A percentile compares a stretch with the other conserved stretches of the same genome.
phyloP scores from a whole-genome alignment of 2,113 vertebrate species.

The Myiozetetes cayanensis region DNA sequence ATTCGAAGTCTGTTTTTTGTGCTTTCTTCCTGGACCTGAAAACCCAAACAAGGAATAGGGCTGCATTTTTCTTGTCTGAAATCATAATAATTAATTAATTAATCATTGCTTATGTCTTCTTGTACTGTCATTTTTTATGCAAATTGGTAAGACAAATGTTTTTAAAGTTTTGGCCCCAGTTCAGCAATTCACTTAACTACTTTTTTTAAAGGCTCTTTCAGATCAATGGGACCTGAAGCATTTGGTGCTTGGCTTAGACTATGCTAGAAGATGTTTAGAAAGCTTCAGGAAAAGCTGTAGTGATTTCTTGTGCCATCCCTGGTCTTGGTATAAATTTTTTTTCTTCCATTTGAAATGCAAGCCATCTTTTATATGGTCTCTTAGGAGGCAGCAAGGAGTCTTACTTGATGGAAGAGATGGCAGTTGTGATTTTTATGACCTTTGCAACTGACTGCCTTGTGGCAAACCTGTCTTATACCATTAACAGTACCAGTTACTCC shows the following conservation, averaged over 20 bases:
- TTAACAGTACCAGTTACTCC: background rate
- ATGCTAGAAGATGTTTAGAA: background rate
- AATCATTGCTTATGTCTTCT: background rate
- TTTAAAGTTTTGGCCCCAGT: background rate
- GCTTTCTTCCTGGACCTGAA: background rate
- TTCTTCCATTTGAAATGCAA: background rate
- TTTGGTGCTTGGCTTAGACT: background rate
- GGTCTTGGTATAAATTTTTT: background rate
- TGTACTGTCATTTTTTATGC: background rate
- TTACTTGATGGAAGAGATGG: background rate
- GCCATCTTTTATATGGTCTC: background rate
- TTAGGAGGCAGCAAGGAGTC: background rate
- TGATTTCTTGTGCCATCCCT: background rate
- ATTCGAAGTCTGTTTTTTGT: background rate
- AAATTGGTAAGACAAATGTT: background rate
- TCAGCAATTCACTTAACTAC: slow-evolving; percentile 10
- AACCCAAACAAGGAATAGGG: background rate
- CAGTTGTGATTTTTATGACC: background rate
- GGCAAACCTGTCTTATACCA: background rate
- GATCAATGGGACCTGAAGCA: background rate
- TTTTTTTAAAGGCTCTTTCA: background rate
- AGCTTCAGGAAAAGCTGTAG: background rate
- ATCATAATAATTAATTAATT: background rate
- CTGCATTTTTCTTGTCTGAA: background rate
- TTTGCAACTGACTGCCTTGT: background rate